A percentile compares a stretch with the other conserved stretches of the same genome.
Conservation (phyloP, 2,797 vertebrate genomes). For the Decapterus maruadsi region DNA sequence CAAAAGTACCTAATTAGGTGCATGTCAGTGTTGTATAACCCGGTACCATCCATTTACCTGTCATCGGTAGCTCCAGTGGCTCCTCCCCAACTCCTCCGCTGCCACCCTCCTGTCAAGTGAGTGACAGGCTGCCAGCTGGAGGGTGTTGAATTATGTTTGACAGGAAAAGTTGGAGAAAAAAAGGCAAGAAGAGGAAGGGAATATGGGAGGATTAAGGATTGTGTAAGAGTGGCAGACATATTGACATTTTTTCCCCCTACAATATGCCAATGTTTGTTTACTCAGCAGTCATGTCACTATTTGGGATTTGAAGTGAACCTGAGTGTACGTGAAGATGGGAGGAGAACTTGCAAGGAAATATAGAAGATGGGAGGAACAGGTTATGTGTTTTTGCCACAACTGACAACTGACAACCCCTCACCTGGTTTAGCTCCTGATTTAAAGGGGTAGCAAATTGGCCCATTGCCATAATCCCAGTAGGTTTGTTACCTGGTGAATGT, state of each 20-base stretch:
- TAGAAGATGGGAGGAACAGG: too few relatives aligned
- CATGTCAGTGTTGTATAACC: constrained; percentile 53
- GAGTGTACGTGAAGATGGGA: constrained; percentile 4
- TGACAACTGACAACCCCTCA: not conserved
- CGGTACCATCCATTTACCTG: constrained; percentile 71
- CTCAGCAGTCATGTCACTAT: constrained; percentile 41
- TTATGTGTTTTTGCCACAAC: not conserved
- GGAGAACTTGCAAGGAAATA: not conserved
- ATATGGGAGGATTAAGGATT: constrained; percentile 42
- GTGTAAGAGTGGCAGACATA: constrained; percentile 50
- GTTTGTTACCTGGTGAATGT: too few relatives aligned
- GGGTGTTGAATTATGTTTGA: constrained; percentile 60
- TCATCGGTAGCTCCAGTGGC: constrained; percentile 51
- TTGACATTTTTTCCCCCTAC: constrained; percentile 37
- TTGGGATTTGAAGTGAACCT: constrained; percentile 35
- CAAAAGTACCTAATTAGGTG: constrained; percentile 62
- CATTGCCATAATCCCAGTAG: too few relatives aligned
- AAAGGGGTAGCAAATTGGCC: too few relatives aligned
- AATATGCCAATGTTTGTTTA: constrained; percentile 53
- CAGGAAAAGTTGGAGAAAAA: constrained; percentile 50
- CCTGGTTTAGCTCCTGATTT: not conserved
- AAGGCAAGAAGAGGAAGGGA: constrained; percentile 27
- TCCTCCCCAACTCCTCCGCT: constrained; percentile 35
- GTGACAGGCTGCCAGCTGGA: constrained; percentile 65
- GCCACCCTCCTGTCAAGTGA: constrained; percentile 58